Percentiles rank a stretch among this genome's conserved stretches.
Conservation (phyloP, 2,113 vertebrate species). For the Aptenodytes patagonicus region DNA sequence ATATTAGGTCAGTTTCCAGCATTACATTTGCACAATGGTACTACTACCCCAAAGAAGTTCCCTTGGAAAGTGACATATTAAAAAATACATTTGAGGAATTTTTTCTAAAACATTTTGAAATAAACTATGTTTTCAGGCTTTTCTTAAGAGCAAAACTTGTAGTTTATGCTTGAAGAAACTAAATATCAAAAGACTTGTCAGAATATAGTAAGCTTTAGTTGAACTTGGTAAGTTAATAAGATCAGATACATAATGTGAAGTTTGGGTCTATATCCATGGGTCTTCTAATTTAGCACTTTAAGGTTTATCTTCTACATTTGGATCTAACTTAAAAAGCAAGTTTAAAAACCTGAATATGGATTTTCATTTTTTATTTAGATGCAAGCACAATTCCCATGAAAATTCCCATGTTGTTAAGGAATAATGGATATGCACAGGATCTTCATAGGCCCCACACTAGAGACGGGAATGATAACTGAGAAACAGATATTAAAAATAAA, state of each 20-base stretch:
- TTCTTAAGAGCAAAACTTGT: not conserved
- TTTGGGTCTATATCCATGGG: not conserved
- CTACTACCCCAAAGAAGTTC: not conserved
- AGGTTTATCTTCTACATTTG: not conserved
- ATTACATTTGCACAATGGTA: not conserved
- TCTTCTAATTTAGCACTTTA: not conserved
- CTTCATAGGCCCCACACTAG: not conserved
- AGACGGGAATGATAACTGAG: rapidly evolving
- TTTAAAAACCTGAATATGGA: not conserved
- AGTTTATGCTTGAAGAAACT: not conserved
- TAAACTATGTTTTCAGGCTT: not conserved
- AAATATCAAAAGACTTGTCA: not conserved
- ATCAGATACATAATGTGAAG: not conserved
- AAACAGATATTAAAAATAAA: not conserved
- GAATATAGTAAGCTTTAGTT: not conserved
- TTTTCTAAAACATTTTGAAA: not conserved
- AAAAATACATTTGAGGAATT: not conserved
- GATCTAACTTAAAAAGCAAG: not conserved
- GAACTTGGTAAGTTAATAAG: not conserved
- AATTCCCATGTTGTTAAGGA: not conserved
- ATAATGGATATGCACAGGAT: not conserved
- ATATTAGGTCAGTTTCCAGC: not conserved
- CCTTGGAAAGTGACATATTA: not conserved
- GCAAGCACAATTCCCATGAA: not conserved
- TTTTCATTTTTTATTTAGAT: not conserved